Conservation (phyloP, 1,140 invertebrate species). For the Dinothrombium tinctorium region DNA sequence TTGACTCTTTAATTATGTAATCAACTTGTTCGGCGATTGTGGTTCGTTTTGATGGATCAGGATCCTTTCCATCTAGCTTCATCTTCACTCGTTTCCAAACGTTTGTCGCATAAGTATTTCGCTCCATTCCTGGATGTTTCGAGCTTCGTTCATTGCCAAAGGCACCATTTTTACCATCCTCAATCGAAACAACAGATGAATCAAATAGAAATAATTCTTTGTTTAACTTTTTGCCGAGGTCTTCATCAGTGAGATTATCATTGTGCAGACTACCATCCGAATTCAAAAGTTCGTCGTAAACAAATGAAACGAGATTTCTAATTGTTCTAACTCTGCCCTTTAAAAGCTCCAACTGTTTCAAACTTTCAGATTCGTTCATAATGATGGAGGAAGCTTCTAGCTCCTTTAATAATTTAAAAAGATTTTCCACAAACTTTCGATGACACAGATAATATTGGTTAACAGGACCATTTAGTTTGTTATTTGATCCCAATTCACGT, state of each 20-base stretch:
- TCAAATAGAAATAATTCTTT: too few relatives aligned
- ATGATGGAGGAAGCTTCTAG: slow-evolving; percentile 16
- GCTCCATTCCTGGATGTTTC: slow-evolving; percentile 26
- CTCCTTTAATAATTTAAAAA: slow-evolving; percentile 31
- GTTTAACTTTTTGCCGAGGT: background rate
- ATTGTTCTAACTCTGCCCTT: background rate
- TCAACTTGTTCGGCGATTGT: slow-evolving; percentile 57
- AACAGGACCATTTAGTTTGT: slow-evolving; percentile 16
- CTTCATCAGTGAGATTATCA: background rate
- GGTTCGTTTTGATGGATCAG: slow-evolving; percentile 42
- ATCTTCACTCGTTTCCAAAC: slow-evolving; percentile 75
- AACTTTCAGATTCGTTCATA: background rate
- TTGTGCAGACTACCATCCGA: slow-evolving; percentile 15
- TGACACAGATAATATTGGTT: slow-evolving; percentile 21
- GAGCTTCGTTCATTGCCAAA: too few relatives aligned
- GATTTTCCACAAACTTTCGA: slow-evolving; percentile 29
- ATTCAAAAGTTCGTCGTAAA: slow-evolving; percentile 26
- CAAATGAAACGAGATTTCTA: slow-evolving; percentile 8
- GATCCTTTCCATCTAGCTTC: slow-evolving; percentile 76
- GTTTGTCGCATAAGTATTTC: slow-evolving; percentile 69
- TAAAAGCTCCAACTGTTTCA: background rate
- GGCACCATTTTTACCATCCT: too few relatives aligned
- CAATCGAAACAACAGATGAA: too few relatives aligned
- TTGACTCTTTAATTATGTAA: slow-evolving; percentile 75
- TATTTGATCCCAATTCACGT: slow-evolving; percentile 18